phyloP scores from a whole-genome alignment of 2,113 vertebrate genomes.

The Phalacrocorax brasilianus region DNA sequence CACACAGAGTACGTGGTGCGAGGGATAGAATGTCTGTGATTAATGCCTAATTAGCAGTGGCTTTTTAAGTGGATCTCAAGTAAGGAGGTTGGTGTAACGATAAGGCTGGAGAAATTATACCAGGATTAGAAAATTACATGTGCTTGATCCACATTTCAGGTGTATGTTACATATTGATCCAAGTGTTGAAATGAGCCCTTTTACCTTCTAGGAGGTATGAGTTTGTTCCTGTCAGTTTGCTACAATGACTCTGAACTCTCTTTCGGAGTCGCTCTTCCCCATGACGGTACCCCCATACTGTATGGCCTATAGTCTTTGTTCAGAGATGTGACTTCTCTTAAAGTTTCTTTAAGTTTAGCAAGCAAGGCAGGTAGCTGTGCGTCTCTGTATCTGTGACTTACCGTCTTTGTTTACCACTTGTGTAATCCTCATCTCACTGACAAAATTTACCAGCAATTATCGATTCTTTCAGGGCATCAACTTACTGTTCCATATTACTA shows the following conservation, averaged over 20 bases:
- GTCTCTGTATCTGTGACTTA: not conserved
- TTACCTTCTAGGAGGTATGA: not conserved
- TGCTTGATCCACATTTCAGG: not conserved
- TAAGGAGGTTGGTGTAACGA: not conserved
- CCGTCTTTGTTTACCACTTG: not conserved
- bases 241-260: not conserved
- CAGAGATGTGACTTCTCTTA: not conserved
- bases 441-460: not conserved
- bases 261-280: not conserved
- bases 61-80: not conserved
- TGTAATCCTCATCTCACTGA: not conserved
- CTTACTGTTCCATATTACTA: not conserved
- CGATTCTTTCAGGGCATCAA: not conserved
- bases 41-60: conserved; percentile 23
- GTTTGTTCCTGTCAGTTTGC: not conserved
- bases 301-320: not conserved
- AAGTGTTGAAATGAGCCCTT: not conserved
- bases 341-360: not conserved
- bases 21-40: conserved; percentile 17
- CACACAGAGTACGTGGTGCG: not conserved
- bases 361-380: not conserved
- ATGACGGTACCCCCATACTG: not conserved
- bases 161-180: not conserved
- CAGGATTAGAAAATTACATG: not conserved
- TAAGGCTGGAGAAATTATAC: not conserved